phyloP scores from a whole-genome alignment of 2,797 vertebrate species.

The Crenichthys baileyi region DNA sequence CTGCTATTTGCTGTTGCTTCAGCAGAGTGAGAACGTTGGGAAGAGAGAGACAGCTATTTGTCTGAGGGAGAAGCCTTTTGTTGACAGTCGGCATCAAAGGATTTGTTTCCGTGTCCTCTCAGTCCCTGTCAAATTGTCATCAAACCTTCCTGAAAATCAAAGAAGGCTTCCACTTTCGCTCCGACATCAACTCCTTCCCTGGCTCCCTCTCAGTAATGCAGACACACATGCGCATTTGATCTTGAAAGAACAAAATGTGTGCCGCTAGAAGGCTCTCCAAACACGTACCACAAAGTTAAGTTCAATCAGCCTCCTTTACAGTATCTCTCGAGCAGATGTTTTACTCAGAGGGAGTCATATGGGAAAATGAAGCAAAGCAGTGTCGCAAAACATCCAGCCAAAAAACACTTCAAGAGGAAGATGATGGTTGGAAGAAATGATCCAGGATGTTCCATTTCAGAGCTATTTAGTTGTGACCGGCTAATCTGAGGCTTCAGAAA shows the following conservation, averaged over 20 bases:
- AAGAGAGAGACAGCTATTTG: constrained; percentile 56
- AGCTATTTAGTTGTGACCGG: constrained; percentile 50
- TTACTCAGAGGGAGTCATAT: constrained; percentile 30
- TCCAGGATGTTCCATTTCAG: constrained; percentile 44
- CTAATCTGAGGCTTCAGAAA: constrained; percentile 48
- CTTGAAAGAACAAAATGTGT: constrained; percentile 55
- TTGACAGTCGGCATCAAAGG: constrained; percentile 74
- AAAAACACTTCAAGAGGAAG: constrained; percentile 29
- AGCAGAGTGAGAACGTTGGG: constrained; percentile 26
- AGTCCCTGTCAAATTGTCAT: constrained; percentile 71
- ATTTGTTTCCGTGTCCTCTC: constrained; percentile 65
- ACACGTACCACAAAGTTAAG: constrained; percentile 60
- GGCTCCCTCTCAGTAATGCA: constrained; percentile 51
- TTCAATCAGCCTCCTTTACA: constrained; percentile 53
- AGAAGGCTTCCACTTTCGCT: constrained; percentile 58
- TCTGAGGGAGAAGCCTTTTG: constrained; percentile 65
- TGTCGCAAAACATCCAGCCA: constrained; percentile 17
- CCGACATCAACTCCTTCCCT: constrained; percentile 60
- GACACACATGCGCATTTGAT: constrained; percentile 52
- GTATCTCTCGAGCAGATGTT: constrained; percentile 38
- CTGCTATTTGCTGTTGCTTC: constrained; percentile 37
- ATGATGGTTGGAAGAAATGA: constrained; percentile 43
- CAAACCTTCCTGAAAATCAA: constrained; percentile 70
- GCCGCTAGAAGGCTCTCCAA: constrained; percentile 56
- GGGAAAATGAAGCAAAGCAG: constrained; percentile 31